Conservation (phyloP, 2,113 vertebrate genomes). For the Sapayoa aenigma region DNA sequence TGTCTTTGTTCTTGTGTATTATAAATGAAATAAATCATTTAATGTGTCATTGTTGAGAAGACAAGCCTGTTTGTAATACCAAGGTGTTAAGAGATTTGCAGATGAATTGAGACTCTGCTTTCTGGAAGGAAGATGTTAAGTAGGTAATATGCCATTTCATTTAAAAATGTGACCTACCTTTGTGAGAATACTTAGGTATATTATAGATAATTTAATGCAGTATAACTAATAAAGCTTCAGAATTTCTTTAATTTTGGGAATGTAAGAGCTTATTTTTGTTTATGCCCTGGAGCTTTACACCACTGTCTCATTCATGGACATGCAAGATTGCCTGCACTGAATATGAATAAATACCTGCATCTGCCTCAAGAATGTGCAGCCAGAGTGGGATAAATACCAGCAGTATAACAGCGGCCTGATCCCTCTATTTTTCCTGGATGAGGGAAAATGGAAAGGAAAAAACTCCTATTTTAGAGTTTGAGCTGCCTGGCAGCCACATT, state of each 20-base stretch:
- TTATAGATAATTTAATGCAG: not conserved
- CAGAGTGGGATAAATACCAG: not conserved
- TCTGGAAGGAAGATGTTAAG: not conserved
- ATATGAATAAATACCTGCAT: not conserved
- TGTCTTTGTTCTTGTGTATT: not conserved
- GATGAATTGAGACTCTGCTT: not conserved
- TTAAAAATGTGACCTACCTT: not conserved
- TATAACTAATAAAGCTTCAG: not conserved
- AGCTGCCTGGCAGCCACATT: not conserved
- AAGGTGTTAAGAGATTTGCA: not conserved
- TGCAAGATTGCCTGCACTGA: not conserved
- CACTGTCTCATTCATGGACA: not conserved
- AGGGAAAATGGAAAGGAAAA: not conserved
- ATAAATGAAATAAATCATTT: not conserved
- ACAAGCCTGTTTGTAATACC: not conserved
- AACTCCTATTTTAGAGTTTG: not conserved
- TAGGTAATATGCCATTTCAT: not conserved
- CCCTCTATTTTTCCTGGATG: not conserved
- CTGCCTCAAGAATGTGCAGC: not conserved
- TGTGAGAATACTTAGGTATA: not conserved
- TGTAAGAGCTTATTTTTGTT: not conserved
- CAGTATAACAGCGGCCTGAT: not conserved
- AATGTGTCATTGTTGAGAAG: not conserved
- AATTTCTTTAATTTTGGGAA: not conserved
- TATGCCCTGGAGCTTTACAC: not conserved